Evolutionary conservation across 2,113 vertebrate species (phyloP).

Genomic region (Patagioenas fasciata): DNA sequence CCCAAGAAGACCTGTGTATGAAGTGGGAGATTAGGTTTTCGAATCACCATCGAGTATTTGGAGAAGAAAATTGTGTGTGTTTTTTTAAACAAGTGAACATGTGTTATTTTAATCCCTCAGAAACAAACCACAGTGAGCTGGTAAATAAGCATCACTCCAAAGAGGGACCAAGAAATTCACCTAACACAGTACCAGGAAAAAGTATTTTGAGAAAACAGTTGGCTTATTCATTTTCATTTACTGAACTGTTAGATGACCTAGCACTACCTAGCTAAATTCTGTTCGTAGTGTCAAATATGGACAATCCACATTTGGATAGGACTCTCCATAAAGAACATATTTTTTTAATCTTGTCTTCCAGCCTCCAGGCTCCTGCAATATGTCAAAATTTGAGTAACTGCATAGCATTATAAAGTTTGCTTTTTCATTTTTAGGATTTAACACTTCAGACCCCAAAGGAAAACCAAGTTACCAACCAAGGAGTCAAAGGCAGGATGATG

Average conservation of each 20-base stretch:
- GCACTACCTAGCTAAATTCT: background rate
- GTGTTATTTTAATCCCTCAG: conserved; percentile 29
- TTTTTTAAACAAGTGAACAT: background rate
- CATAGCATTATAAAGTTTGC: background rate
- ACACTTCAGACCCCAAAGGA: too few relatives aligned
- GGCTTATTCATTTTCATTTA: background rate
- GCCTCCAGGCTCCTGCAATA: background rate
- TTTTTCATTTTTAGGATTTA: too few relatives aligned
- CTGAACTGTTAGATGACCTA: background rate
- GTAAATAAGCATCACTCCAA: conserved; percentile 46
- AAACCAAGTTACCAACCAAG: too few relatives aligned
- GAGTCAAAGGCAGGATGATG: too few relatives aligned
- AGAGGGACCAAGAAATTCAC: background rate
- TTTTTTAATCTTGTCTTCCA: background rate
- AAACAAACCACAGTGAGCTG: conserved; percentile 34
- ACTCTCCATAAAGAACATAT: background rate
- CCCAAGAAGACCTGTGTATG: background rate
- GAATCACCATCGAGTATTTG: background rate
- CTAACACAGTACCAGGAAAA: too few relatives aligned
- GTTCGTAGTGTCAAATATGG: background rate
- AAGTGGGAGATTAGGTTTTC: background rate
- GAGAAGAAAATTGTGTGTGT: background rate
- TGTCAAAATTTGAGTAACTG: background rate
- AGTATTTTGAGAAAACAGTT: background rate
- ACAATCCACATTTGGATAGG: background rate